Evolutionary conservation across 2,888 invertebrate species (phyloP), one percentile per base, ranked within the genome.

Genomic region (Tricholauxania praeusta): DNA sequence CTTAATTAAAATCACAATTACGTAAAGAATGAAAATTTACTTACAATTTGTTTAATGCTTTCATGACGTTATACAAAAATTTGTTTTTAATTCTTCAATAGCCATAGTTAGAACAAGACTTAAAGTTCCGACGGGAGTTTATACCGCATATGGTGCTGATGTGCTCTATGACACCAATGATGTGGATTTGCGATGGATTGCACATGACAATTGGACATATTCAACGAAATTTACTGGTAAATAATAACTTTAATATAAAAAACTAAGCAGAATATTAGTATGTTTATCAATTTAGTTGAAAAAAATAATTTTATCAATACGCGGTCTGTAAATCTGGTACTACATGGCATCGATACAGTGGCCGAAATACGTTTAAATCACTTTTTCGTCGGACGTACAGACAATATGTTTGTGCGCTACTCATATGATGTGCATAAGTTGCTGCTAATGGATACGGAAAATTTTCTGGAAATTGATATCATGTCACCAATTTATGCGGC

Each of bases 351-450:
- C 66, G 98, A 98, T 85, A 97, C 97, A 0, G 90, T 95, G 73
- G 90, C 95, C 3, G 90, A 89, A 52, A 89, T 98, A 68, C 90
- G 88, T 77, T 76, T 98, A 19, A 98, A 98, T 86, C 90, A 90
- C 55, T 82, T 89, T 55, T 82, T 88, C 0, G 82, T 97, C 62
- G 94, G 93, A 1, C 84, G 85, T 55, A 91, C 93, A 0, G 89
- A 92, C 77, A 97, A 97, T 84, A 97, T 97, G 97, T 98, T 97
- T 86, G 89, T 93, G 12, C 89, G 92, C 84, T 95, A 96, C 82
- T 89, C 89, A 14, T 94, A 92, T 82, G 91, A 95, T 80, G 88
- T 96, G 12, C 93, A 91, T 79, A 73, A 80, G 6, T 71, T 81
- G 3, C 74, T 84, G 64, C 72, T 82, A 77, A 90, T 89, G 3